A percentile compares a stretch with the other conserved stretches of the same genome.
Evolutionary conservation across 2,797 vertebrate genomes (phyloP).

Genomic region (Malurus splendens): DNA sequence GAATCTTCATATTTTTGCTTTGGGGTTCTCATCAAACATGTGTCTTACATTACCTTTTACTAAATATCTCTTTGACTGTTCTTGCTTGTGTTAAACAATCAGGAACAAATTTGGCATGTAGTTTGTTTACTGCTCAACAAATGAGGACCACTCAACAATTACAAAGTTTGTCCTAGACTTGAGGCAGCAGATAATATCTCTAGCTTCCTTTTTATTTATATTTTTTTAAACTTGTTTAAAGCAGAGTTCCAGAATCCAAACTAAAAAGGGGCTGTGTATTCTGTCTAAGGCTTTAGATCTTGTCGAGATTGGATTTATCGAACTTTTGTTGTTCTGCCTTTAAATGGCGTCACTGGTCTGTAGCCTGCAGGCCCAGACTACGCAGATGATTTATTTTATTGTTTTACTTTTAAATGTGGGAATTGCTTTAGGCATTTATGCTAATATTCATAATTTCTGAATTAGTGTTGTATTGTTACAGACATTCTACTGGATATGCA

Average conservation of each 20-base stretch:
- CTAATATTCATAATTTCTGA: slow-evolving; percentile 45
- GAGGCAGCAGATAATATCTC: slow-evolving; percentile 35
- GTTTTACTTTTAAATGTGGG: slow-evolving; percentile 55
- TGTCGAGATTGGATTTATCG: slow-evolving; percentile 41
- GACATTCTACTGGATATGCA: slow-evolving; percentile 11
- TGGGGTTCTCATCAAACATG: neutral
- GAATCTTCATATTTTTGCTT: neutral
- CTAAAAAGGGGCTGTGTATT: slow-evolving; percentile 12
- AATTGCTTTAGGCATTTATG: slow-evolving; percentile 20
- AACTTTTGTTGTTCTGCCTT: slow-evolving; percentile 46
- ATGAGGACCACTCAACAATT: slow-evolving; percentile 29
- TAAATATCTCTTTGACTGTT: slow-evolving; percentile 18
- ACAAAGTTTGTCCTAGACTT: slow-evolving; percentile 32
- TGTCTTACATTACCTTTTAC: slow-evolving; percentile 34
- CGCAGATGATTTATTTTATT: slow-evolving; percentile 41
- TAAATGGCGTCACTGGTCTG: slow-evolving; percentile 40
- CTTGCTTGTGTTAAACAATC: slow-evolving; percentile 32
- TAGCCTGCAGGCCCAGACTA: slow-evolving; percentile 37
- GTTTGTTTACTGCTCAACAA: slow-evolving; percentile 51
- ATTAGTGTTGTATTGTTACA: slow-evolving; percentile 41
- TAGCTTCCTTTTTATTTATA: slow-evolving; percentile 37
- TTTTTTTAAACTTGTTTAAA: neutral
- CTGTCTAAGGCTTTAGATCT: slow-evolving; percentile 44
- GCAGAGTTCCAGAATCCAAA: slow-evolving; percentile 2
- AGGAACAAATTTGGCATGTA: slow-evolving; percentile 48